These are phyloP conservation scores for Eulithis testata DNA, from an alignment of 2,888 invertebrate genomes.

Conservation along the genomic window DNA sequence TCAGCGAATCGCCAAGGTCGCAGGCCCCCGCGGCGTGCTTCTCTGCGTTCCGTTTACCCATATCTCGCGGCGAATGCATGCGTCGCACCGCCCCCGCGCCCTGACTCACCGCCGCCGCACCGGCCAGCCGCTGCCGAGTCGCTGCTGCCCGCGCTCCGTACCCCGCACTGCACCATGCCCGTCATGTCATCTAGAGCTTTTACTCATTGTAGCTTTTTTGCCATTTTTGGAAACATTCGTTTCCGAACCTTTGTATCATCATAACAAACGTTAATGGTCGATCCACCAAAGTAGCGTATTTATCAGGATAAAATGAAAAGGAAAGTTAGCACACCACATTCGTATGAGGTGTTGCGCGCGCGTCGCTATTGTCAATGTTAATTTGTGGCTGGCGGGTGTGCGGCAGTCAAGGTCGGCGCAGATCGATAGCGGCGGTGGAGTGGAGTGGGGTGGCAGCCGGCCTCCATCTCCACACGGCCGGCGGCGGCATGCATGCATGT, in stretches of 20 bases:
- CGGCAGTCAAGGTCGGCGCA: conserved; percentile 76
- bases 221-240: conserved; percentile 5
- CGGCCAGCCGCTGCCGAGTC: conserved; percentile 43
- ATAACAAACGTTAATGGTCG: not conserved
- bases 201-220: conserved; percentile 14
- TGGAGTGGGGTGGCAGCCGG: conserved; percentile 56
- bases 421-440: conserved; percentile 65
- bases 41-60: conserved; percentile 82
- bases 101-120: conserved; percentile 79
- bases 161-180: conserved; percentile 47
- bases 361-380: conserved; percentile 76
- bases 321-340: conserved; percentile 55
- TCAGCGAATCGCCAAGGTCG: conserved; percentile 79
- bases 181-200: conserved; percentile 27
- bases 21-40: conserved; percentile 75
- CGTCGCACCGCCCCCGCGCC: conserved; percentile 68
- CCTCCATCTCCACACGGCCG: conserved; percentile 51
- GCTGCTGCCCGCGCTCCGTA: conserved; percentile 52
- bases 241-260: not conserved
- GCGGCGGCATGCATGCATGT: conserved; percentile 60
- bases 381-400: conserved; percentile 66
- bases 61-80: conserved; percentile 81
- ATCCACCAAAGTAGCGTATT: conserved; percentile 10
- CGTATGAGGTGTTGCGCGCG: conserved; percentile 61
- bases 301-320: conserved; percentile 50